A percentile compares a stretch with the other conserved stretches of the same genome.
phyloP scores from a whole-genome alignment of 2,888 invertebrate species.

The Eupithecia insigniata region DNA sequence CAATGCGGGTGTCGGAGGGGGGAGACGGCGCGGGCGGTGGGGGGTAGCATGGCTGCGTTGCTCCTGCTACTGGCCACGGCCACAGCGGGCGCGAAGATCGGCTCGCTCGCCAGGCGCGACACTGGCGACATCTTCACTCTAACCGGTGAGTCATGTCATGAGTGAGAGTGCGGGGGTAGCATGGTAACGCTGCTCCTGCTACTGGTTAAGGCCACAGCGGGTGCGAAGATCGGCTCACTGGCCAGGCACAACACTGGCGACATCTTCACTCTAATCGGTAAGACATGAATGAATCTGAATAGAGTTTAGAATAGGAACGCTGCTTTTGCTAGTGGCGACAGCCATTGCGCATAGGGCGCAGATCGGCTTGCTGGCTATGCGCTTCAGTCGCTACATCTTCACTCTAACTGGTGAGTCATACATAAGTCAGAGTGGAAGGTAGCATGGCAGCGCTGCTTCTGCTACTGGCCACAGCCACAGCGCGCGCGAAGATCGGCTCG shows the following conservation, averaged over 20 bases:
- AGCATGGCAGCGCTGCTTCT: constrained; percentile 76
- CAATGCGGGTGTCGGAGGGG: constrained; percentile 63
- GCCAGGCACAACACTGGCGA: constrained; percentile 76
- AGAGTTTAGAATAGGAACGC: constrained; percentile 77
- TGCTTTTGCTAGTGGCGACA: constrained; percentile 69
- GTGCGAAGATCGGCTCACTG: constrained; percentile 71
- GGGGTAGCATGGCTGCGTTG: constrained; percentile 77
- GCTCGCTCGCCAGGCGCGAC: constrained; percentile 74
- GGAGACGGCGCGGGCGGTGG: constrained; percentile 64
- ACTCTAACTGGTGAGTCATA: constrained; percentile 49
- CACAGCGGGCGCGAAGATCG: constrained; percentile 68
- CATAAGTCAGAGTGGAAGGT: constrained; percentile 54
- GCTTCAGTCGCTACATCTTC: constrained; percentile 77
- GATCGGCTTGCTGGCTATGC: constrained; percentile 72
- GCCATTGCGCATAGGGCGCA: constrained; percentile 66
- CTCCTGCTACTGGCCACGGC: constrained; percentile 68
- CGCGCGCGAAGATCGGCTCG: not conserved
- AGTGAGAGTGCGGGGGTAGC: constrained; percentile 63
- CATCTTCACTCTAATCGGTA: constrained; percentile 71
- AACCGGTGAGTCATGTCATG: constrained; percentile 53
- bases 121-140: constrained; percentile 77
- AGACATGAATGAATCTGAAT: constrained; percentile 6
- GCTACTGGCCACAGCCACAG: constrained; percentile 58
- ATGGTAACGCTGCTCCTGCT: constrained; percentile 75
- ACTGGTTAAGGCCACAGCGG: constrained; percentile 65